Base-by-base conservation (phyloP, 2,797 vertebrate genomes). In the Pantherophis alleghaniensis region DNA sequence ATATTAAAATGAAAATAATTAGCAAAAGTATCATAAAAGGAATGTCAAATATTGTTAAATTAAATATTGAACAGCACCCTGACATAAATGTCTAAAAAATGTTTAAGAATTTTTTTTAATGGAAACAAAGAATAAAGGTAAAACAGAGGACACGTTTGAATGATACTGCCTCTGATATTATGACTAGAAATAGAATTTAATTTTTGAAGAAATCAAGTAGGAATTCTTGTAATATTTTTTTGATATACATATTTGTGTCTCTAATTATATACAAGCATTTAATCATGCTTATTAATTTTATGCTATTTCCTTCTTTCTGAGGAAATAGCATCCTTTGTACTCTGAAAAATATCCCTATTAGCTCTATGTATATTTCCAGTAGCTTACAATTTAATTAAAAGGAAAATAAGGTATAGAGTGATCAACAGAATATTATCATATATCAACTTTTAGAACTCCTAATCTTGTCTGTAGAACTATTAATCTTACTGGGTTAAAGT, bases 1-100 rank as follows among this genome's bases (percentile, higher is more conserved):
- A 55, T 79, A 79, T 55, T 56, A 83, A 88, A 93, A 61, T 55
- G 37, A 89, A 91, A 93, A 90, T 63, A 93, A 59, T 74, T 90
- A 7, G 16, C 42, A 90, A 66, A 47, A 87, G 16, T 9, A 22
- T 61, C 14, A 47, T 4, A 83, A 88, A 96, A 95, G 96, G 92
- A 97, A 96, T 94, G 93, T 53, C 32, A 79, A 57, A 91, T 95
- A 66, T 91, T 94, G 95, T 92, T 96, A 94, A 91, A 96, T 92
- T 93, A 95, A 95, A 92, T 94, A 92, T 94, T 96, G 55, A 57
- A n/a, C 18, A n/a, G n/a, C 51, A 20, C 16, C 53, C 26, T 90
- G 47, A 95, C 90, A 95, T 94, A 95, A 95, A 92, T 92, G 89
- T 94, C 95, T 57, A 11, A 87, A 96, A 95, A 0, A 1, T 7